phyloP scores from a whole-genome alignment of 2,888 invertebrate genomes.

The Amiota mariae region DNA sequence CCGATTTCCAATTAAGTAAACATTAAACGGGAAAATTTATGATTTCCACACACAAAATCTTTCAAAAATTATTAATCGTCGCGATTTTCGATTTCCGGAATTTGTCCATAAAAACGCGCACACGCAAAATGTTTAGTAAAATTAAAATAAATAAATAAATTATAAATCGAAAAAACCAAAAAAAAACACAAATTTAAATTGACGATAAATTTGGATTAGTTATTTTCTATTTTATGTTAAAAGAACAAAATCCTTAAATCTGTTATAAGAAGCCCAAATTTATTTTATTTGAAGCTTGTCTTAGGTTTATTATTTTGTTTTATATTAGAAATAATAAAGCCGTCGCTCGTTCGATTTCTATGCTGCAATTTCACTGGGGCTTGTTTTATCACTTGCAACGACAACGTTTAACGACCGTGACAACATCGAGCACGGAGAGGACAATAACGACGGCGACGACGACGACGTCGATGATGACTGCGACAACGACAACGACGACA shows the following conservation, averaged over 20 bases:
- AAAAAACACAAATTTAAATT: too few relatives aligned
- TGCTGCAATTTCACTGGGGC: neutral
- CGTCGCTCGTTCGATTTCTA: neutral
- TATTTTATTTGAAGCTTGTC: too few relatives aligned
- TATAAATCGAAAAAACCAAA: too few relatives aligned
- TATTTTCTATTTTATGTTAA: too few relatives aligned
- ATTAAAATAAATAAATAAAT: too few relatives aligned
- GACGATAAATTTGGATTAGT: too few relatives aligned
- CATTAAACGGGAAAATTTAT: neutral
- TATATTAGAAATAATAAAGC: neutral
- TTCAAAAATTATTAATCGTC: neutral
- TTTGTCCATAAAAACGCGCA: neutral
- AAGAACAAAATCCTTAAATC: too few relatives aligned
- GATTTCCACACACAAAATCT: neutral
- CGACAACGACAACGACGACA: neutral
- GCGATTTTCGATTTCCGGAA: neutral
- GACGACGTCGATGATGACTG: neutral
- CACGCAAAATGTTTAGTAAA: neutral
- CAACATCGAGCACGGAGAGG: neutral
- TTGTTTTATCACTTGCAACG: slow-evolving; percentile 20
- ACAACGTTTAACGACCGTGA: neutral
- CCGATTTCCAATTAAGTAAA: neutral
- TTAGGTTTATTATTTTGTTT: too few relatives aligned
- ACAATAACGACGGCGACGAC: neutral
- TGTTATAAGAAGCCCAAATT: too few relatives aligned